Percentiles rank a stretch among this genome's conserved stretches.
Evolutionary conservation across 2,888 invertebrate species (phyloP).

Genomic region (Auanema sp.): DNA sequence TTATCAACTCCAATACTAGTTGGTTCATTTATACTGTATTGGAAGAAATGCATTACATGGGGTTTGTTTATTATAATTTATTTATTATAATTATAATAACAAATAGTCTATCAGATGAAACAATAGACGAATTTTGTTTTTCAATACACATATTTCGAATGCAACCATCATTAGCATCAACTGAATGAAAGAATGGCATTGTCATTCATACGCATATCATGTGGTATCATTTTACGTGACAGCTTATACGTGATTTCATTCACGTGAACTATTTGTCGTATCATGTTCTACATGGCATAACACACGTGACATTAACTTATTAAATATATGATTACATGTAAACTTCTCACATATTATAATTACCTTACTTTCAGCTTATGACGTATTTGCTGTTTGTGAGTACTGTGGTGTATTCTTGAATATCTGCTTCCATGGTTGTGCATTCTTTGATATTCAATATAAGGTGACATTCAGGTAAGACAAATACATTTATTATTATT

Average conservation of each 20-base stretch:
- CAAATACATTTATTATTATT: background rate
- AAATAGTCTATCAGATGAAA: background rate
- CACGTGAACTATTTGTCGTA: too few relatives aligned
- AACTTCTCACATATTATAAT: too few relatives aligned
- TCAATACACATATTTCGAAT: background rate
- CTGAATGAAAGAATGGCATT: background rate
- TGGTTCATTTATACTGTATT: conserved; percentile 59
- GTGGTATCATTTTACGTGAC: too few relatives aligned
- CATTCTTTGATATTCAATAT: conserved; percentile 62
- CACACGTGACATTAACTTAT: too few relatives aligned
- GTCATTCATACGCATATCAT: too few relatives aligned
- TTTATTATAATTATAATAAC: background rate
- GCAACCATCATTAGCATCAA: too few relatives aligned
- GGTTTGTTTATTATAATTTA: conserved; percentile 34
- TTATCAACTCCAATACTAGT: conserved; percentile 61
- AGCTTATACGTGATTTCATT: too few relatives aligned
- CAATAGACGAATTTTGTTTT: background rate
- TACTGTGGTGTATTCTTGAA: conserved; percentile 61
- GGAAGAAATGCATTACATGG: conserved; percentile 62
- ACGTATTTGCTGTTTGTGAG: conserved; percentile 61
- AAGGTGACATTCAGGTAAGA: conserved; percentile 52
- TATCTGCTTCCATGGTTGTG: conserved; percentile 62
- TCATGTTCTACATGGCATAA: too few relatives aligned
- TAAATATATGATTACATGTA: too few relatives aligned
- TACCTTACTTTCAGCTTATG: conserved; percentile 58